Percentiles rank a stretch among this genome's conserved stretches.
Evolutionary conservation across 2,113 vertebrate species (phyloP).

Genomic region (Gymnocephalus cernua): DNA sequence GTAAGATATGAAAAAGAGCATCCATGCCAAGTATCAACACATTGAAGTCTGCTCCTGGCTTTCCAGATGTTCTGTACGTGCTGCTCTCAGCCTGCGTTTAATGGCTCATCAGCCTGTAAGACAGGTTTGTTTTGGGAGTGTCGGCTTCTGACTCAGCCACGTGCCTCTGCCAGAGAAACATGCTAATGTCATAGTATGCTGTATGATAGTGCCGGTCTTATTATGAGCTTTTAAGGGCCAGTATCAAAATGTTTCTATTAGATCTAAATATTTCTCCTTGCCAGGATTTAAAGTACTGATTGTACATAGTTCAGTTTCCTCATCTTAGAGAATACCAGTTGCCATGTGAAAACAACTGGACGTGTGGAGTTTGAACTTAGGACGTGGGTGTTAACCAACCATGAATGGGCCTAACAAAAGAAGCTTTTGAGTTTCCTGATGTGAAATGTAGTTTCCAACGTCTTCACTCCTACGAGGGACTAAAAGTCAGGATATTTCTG

Average conservation of each 20-base stretch:
- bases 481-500: neutral
- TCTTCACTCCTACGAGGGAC: neutral
- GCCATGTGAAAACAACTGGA: neutral
- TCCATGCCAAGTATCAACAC: neutral
- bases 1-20: neutral
- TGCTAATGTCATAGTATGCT: conserved; percentile 9
- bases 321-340: neutral
- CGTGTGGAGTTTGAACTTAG: neutral
- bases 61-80: conserved; percentile 14
- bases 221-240: neutral
- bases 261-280: neutral
- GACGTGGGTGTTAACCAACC: neutral
- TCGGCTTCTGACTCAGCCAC: conserved; percentile 42
- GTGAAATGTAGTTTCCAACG: neutral
- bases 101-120: conserved; percentile 28
- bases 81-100: neutral
- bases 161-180: conserved; percentile 9
- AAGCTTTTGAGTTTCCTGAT: neutral
- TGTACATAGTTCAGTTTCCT: neutral
- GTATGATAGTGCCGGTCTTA: neutral
- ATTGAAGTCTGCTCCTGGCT: conserved; percentile 8
- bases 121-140: conserved; percentile 64
- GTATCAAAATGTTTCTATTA: neutral
- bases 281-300: neutral
- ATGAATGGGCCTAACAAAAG: neutral